Evolutionary conservation across 1,140 invertebrate species (phyloP).

Genomic region (Cotesia chilonis): DNA sequence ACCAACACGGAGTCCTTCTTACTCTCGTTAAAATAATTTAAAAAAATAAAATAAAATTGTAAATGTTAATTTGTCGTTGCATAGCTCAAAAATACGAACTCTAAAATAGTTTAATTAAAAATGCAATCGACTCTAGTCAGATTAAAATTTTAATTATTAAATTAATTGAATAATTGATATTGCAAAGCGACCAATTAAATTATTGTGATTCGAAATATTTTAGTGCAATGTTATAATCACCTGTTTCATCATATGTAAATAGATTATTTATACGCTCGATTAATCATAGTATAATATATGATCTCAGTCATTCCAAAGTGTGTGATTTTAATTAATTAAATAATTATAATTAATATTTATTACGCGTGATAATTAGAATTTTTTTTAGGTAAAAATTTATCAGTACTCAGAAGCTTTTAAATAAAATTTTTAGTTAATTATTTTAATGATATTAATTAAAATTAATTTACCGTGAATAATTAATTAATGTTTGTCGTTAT

Average conservation of each 20-base stretch:
- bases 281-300: slow-evolving; percentile 10
- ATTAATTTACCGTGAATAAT: not conserved
- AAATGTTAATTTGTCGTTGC: not conserved
- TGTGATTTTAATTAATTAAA: slow-evolving; percentile 16
- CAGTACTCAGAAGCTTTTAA: too few relatives aligned
- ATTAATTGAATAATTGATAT: not conserved
- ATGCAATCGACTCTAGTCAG: not conserved
- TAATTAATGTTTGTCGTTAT: too few relatives aligned
- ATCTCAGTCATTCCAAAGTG: slow-evolving; percentile 12
- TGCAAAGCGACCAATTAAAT: slow-evolving; percentile 28
- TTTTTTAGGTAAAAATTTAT: too few relatives aligned
- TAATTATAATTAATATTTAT: not conserved
- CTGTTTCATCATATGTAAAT: slow-evolving; percentile 34
- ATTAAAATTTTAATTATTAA: slow-evolving; percentile 8
- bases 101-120: slow-evolving; percentile 6
- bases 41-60: too few relatives aligned
- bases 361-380: not conserved
- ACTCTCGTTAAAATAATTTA: slow-evolving; percentile 46
- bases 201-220: slow-evolving; percentile 37
- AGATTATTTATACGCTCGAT: slow-evolving; percentile 32
- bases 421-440: too few relatives aligned
- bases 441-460: too few relatives aligned
- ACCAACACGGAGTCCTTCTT: slow-evolving; percentile 57
- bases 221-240: slow-evolving; percentile 39
- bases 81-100: not conserved